A percentile compares a stretch with the other conserved stretches of the same genome.
Evolutionary conservation across 1,140 invertebrate genomes (phyloP).

Genomic region (Micrasema minimum): DNA sequence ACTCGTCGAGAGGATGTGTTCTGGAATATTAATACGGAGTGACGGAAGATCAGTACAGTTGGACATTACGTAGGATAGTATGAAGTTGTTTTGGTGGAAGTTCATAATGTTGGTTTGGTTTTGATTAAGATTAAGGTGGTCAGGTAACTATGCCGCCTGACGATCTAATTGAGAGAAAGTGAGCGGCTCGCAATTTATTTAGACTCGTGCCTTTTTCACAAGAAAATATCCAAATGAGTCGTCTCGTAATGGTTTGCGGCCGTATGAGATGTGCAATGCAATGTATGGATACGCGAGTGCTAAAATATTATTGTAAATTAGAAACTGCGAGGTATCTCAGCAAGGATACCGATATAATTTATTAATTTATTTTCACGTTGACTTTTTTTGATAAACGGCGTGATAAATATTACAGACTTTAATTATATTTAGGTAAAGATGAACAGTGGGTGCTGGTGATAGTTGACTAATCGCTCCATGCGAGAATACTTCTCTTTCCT

Average conservation of each 20-base stretch:
- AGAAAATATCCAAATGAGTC: too few species aligned
- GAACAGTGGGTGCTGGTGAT: slow-evolving; percentile 30
- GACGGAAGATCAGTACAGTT: slow-evolving; percentile 7
- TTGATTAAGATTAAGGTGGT: too few species aligned
- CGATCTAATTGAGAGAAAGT: too few species aligned
- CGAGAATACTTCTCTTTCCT: slow-evolving; percentile 4
- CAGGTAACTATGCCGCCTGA: too few species aligned
- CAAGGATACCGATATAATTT: slow-evolving; percentile 45
- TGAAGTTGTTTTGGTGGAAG: slow-evolving; percentile 1
- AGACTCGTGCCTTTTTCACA: slow-evolving; percentile 49
- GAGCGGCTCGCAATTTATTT: slow-evolving; percentile 46
- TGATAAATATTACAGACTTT: slow-evolving; percentile 30
- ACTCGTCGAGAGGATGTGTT: background rate
- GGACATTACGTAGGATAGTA: slow-evolving; percentile 15
- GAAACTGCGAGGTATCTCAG: slow-evolving; percentile 14
- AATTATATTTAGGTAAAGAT: slow-evolving; percentile 17
- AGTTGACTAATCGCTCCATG: slow-evolving; percentile 7
- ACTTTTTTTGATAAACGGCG: slow-evolving; percentile 21
- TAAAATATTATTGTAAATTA: slow-evolving; percentile 37
- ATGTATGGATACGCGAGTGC: slow-evolving; percentile 10
- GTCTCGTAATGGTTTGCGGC: background rate
- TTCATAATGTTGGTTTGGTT: too few species aligned
- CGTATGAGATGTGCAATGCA: background rate
- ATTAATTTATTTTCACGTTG: slow-evolving; percentile 53
- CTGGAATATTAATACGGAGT: background rate